phyloP scores from a whole-genome alignment of 2,888 invertebrate genomes.

The Epinotia brunnichana region DNA sequence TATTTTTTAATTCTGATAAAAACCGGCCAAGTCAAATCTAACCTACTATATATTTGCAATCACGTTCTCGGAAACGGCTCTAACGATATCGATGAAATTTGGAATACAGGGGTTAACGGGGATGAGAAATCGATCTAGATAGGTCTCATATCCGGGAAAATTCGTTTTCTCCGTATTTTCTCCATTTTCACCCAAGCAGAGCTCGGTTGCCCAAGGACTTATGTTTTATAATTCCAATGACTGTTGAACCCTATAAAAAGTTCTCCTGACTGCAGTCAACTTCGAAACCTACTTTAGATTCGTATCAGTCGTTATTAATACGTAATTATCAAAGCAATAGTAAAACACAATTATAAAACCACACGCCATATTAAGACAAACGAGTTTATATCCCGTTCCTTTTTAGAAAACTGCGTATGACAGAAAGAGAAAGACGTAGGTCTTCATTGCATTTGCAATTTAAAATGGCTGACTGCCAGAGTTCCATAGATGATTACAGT shows the following conservation, averaged over 20 bases:
- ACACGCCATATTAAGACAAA: constrained; percentile 18
- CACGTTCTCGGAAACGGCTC: no score
- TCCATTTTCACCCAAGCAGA: no score
- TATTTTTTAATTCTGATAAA: no score
- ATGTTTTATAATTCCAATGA: neutral
- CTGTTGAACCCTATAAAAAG: constrained; percentile 2
- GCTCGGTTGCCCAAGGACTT: no score
- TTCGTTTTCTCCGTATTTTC: no score
- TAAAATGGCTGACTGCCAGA: constrained; percentile 15
- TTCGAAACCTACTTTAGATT: constrained; percentile 3
- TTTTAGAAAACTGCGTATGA: neutral
- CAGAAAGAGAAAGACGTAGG: neutral
- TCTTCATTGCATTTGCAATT: neutral
- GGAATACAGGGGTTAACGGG: no score
- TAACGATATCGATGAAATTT: no score
- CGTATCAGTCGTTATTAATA: constrained; percentile 25
- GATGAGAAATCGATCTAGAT: no score
- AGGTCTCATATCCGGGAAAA: no score
- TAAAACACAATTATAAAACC: constrained; percentile 17
- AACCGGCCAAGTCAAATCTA: no score
- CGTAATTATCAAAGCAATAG: constrained; percentile 19
- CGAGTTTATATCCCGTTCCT: neutral
- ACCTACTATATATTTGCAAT: no score
- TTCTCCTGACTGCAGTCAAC: neutral
- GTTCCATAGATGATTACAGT: constrained; percentile 21